Base-by-base conservation (phyloP, 2,888 invertebrate genomes). In the Cylloceria caligata region DNA sequence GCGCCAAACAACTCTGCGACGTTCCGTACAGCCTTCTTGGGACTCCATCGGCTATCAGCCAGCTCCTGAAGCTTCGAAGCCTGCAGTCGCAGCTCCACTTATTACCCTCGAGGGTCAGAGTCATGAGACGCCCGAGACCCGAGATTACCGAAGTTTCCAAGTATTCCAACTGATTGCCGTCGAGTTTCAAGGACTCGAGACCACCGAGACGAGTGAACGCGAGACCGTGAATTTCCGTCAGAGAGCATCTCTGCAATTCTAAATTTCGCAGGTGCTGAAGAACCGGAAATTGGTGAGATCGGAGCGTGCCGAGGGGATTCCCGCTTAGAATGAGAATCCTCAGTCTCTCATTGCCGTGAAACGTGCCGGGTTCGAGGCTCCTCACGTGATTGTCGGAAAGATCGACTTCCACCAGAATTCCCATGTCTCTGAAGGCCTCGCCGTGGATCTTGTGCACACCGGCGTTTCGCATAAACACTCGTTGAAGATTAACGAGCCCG, bases 61-160 rank as follows among this genome's bases (percentile, higher is more conserved):
- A 98, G 87, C 95, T 95, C 80, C 97, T 95, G 88, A 98, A 97
- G 80, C 96, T 96, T 69, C 97, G 95, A 79, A 98, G 93, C 84
- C 96, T 95, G 92, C 98, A 98, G 92, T 98, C 97, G 92, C 98
- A 98, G 89, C 95, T 95, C 98, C 98, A 98, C 4, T 97, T 97
- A 92, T 98, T 98, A 36, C 96, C 96, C 84, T 97, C 96, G 71
- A 98, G 93, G 11, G 96, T 95, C 39, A 98, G 94, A 1, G 97
- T 96, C 93, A 97, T 97, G 80, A 98, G 94, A 87, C 96, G 96
- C 47, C 95, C 95, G 89, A 97, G 94, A 81, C 96, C 96, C 91
- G 96, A n/a, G 88, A 96, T 95, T 2, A 95, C 95, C 65, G 94
- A 94, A 80, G 95, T 95, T 11, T 95, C 95, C 47, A 97, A 92